A percentile compares a stretch with the other conserved stretches of the same genome.
phyloP scores from a whole-genome alignment of 2,797 vertebrate species.

The Crypturellus tataupa region DNA sequence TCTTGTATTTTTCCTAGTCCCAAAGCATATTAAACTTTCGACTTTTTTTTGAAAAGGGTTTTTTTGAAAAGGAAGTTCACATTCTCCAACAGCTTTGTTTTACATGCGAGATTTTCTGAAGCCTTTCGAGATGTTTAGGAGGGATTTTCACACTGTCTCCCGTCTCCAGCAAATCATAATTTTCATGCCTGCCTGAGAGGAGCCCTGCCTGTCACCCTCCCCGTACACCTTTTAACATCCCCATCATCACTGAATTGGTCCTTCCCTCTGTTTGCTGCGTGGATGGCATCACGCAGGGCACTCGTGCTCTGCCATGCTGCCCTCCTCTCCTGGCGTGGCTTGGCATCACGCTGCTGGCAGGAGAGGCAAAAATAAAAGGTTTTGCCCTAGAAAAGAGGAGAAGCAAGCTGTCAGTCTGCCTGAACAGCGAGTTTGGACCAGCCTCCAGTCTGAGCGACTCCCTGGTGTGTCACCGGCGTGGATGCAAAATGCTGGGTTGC shows the following conservation, averaged over 20 bases:
- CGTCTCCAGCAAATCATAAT: not conserved
- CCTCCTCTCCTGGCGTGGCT: slow-evolving; percentile 11
- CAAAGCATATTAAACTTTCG: not conserved
- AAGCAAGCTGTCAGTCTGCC: not conserved
- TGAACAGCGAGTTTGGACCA: not conserved
- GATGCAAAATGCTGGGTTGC: not conserved
- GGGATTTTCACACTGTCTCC: not conserved
- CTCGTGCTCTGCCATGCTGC: slow-evolving; percentile 55
- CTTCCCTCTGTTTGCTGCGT: too few relatives aligned
- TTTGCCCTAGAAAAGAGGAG: not conserved
- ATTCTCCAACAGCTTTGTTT: not conserved
- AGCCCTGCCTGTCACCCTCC: not conserved
- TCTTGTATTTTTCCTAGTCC: not conserved
- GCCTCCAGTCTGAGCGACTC: not conserved
- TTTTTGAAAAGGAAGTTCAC: not conserved
- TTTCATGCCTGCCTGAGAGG: not conserved
- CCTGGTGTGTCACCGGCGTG: not conserved
- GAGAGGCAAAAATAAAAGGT: slow-evolving; percentile 40
- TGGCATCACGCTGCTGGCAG: not conserved
- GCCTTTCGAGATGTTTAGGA: not conserved
- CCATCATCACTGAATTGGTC: not conserved
- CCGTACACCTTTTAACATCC: not conserved
- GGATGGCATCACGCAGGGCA: slow-evolving; percentile 47
- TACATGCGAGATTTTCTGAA: not conserved
- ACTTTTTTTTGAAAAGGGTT: not conserved